Evolutionary conservation across 2,888 invertebrate species (phyloP).

Genomic region (Andrena bicolor): DNA sequence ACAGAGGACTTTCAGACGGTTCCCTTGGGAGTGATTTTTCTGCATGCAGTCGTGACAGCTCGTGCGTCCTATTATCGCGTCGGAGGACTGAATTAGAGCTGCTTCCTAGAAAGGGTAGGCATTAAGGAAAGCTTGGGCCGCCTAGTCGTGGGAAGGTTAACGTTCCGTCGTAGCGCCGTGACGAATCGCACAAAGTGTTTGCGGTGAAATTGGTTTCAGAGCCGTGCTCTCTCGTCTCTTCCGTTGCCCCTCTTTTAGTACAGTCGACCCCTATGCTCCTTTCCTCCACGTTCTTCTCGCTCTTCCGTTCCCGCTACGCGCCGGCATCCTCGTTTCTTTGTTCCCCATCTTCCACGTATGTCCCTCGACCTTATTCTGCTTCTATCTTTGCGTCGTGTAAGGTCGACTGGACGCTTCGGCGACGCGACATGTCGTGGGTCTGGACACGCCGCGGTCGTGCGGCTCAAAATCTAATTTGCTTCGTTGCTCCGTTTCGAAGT

Average conservation of each 20-base stretch:
- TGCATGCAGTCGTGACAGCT: background rate
- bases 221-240: constrained; percentile 51
- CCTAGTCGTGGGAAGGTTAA: constrained; percentile 71
- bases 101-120: constrained; percentile 66
- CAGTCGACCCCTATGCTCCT: constrained; percentile 17
- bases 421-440: constrained; percentile 12
- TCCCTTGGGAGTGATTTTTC: background rate
- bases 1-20: background rate
- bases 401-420: constrained; percentile 17
- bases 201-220: constrained; percentile 76
- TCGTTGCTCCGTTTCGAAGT: background rate
- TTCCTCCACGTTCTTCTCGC: constrained; percentile 10
- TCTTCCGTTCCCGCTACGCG: constrained; percentile 13
- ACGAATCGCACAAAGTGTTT: constrained; percentile 76
- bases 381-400: constrained; percentile 42
- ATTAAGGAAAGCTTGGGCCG: constrained; percentile 61
- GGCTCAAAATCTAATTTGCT: background rate
- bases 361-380: constrained; percentile 31
- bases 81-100: constrained; percentile 59
- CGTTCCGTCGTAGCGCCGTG: constrained; percentile 67
- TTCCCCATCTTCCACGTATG: constrained; percentile 18
- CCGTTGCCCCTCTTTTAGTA: constrained; percentile 37
- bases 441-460: background rate
- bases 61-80: constrained; percentile 46
- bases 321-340: constrained; percentile 10